These are phyloP conservation scores for Xanthia togata DNA, from an alignment of 2,888 invertebrate genomes.

Conservation along the genomic window DNA sequence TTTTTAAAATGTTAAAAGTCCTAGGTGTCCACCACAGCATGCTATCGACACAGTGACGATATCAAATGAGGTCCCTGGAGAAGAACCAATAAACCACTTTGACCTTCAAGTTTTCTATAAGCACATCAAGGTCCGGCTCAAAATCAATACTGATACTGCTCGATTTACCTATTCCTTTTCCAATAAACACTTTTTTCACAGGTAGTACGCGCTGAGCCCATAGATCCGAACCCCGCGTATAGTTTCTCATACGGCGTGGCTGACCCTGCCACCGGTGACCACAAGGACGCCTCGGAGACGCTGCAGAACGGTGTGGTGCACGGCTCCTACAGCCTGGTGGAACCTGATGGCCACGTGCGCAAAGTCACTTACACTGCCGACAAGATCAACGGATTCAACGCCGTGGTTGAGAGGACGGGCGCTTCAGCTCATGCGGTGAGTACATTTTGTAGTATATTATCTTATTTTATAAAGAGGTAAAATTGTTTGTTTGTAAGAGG, in stretches of 20 bases:
- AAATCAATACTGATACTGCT: no score
- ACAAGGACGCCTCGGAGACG: slow-evolving; percentile 88
- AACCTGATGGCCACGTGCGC: slow-evolving; percentile 88
- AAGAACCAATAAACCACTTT: not conserved
- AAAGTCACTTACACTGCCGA: slow-evolving; percentile 90
- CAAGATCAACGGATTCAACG: slow-evolving; percentile 89
- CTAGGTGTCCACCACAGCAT: not conserved
- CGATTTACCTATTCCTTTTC: no score
- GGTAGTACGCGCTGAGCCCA: slow-evolving; percentile 85
- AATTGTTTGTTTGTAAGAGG: not conserved
- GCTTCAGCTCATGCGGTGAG: slow-evolving; percentile 83
- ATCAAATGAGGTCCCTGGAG: not conserved
- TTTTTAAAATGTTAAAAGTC: not conserved
- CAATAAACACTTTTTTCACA: slow-evolving; percentile 6
- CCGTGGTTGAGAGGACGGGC: slow-evolving; percentile 88
- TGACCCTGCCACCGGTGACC: slow-evolving; percentile 88
- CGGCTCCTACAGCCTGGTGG: slow-evolving; percentile 89
- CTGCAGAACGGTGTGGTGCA: slow-evolving; percentile 89
- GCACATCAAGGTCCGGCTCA: not conserved
- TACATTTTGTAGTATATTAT: not conserved
- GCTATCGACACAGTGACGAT: not conserved
- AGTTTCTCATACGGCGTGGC: slow-evolving; percentile 89
- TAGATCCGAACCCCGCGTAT: slow-evolving; percentile 89
- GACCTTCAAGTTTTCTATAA: not conserved
- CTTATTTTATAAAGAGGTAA: not conserved